These are phyloP conservation scores for Sinelater perroti DNA, from an alignment of 2,888 invertebrate genomes.

Conservation along the genomic window DNA sequence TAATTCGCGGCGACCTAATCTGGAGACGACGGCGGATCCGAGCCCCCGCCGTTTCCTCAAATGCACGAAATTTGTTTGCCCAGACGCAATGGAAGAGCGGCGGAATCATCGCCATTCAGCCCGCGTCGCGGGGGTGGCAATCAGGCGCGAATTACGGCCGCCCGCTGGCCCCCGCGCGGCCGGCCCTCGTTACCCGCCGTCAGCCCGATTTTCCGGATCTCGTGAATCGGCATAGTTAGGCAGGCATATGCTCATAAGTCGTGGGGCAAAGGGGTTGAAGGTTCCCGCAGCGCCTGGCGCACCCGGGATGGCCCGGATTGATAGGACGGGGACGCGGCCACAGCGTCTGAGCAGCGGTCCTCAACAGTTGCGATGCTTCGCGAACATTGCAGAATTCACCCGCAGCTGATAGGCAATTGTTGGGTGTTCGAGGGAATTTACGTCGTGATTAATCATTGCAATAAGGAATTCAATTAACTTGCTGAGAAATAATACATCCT, in stretches of 20 bases:
- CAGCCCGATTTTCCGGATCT: conserved; percentile 29
- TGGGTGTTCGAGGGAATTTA: too few relatives aligned
- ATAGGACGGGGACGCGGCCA: conserved; percentile 33
- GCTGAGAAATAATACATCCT: too few relatives aligned
- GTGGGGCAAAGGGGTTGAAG: conserved; percentile 33
- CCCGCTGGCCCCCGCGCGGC: conserved; percentile 14
- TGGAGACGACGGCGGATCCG: too few relatives aligned
- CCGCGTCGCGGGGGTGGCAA: background rate
- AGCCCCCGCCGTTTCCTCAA: conserved; percentile 13
- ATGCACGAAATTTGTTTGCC: conserved; percentile 23
- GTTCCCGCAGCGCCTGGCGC: conserved; percentile 36
- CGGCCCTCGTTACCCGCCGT: conserved; percentile 20
- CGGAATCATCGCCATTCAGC: too few relatives aligned
- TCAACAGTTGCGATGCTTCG: too few relatives aligned
- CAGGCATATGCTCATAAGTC: conserved; percentile 32
- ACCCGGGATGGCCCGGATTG: conserved; percentile 33
- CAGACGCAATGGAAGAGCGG: conserved; percentile 20
- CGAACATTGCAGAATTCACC: too few relatives aligned
- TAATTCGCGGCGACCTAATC: too few relatives aligned
- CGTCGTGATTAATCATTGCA: too few relatives aligned
- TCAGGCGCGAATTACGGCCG: conserved; percentile 3
- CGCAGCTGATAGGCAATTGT: too few relatives aligned
- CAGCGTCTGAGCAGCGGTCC: conserved; percentile 32
- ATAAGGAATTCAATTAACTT: too few relatives aligned
- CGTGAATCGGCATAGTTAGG: conserved; percentile 29